phyloP scores from a whole-genome alignment of 2,113 vertebrate species.

The Ageneiosus marmoratus region DNA sequence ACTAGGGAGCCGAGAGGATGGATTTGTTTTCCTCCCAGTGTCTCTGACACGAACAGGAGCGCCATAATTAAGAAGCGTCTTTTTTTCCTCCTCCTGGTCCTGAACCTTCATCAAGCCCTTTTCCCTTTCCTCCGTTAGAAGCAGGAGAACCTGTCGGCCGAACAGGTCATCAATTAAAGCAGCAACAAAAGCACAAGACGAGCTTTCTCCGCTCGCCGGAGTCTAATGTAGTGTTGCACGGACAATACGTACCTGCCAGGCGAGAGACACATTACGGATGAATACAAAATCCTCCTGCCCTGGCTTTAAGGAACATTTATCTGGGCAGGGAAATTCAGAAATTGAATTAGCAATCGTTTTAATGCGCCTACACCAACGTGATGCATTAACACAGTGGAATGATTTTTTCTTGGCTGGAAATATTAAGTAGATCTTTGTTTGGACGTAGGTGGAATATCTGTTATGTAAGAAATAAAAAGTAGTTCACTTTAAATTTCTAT shows the following conservation, averaged over 20 bases:
- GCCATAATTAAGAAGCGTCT: conserved; percentile 51
- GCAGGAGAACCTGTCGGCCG: conserved; percentile 41
- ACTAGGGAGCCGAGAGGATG: conserved; percentile 47
- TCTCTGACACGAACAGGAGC: conserved; percentile 48
- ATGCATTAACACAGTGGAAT: conserved; percentile 24
- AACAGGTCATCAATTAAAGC: conserved; percentile 58
- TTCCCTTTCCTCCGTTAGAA: conserved; percentile 50
- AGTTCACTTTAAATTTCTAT: too few species aligned
- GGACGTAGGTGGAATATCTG: not conserved
- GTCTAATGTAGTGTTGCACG: conserved; percentile 72
- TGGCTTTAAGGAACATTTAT: conserved; percentile 36
- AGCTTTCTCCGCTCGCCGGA: conserved; percentile 64
- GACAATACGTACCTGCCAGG: conserved; percentile 62
- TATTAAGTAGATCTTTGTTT: not conserved
- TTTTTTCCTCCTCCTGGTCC: conserved; percentile 32
- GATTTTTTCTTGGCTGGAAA: conserved; percentile 1
- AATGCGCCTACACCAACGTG: conserved; percentile 14
- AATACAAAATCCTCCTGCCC: conserved; percentile 11
- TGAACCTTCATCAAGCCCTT: conserved; percentile 55
- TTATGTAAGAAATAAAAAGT: not conserved
- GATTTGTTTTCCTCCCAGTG: conserved; percentile 42
- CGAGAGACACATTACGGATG: conserved; percentile 45
- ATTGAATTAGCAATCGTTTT: conserved; percentile 38
- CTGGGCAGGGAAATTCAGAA: conserved; percentile 29
- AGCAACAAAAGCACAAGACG: conserved; percentile 65